Conservation (phyloP, 2,888 invertebrate species). For the Drosophila quinaria region DNA sequence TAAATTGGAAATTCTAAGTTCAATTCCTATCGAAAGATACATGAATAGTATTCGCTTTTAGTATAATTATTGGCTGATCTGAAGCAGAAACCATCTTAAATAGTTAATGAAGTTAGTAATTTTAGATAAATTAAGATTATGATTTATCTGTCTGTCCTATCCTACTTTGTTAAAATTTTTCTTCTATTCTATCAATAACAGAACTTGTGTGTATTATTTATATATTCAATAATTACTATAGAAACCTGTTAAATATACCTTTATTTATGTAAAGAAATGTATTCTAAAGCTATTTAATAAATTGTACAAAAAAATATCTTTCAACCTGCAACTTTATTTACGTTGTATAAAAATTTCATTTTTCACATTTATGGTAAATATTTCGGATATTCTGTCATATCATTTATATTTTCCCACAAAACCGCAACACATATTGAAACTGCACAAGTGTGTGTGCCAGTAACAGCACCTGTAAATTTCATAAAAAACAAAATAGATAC, state of each 20-base stretch:
- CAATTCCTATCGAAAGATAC: slow-evolving; percentile 4
- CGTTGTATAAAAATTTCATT: not conserved
- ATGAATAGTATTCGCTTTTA: slow-evolving; percentile 13
- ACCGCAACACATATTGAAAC: slow-evolving; percentile 2
- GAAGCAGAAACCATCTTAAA: slow-evolving; percentile 15
- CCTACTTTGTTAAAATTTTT: not conserved
- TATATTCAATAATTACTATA: not conserved
- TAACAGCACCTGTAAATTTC: slow-evolving; percentile 53
- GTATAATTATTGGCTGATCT: slow-evolving; percentile 32
- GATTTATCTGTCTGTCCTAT: not conserved
- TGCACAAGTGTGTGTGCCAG: slow-evolving; percentile 9
- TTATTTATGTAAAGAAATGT: slow-evolving; percentile 15
- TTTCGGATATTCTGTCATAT: not conserved
- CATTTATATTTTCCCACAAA: slow-evolving; percentile 56
- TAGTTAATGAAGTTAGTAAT: slow-evolving; percentile 3
- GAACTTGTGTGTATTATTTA: slow-evolving; percentile 9
- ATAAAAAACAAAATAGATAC: slow-evolving; percentile 67
- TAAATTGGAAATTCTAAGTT: not conserved
- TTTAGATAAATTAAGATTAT: not conserved
- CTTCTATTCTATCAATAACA: not conserved
- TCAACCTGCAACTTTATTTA: not conserved
- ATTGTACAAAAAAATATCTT: slow-evolving; percentile 6
- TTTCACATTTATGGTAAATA: not conserved
- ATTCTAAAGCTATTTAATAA: slow-evolving; percentile 19
- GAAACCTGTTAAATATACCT: not conserved